Evolutionary conservation across 2,113 vertebrate species (phyloP), one percentile per base, ranked within the genome.

Genomic region (Gopherus flavomarginatus): DNA sequence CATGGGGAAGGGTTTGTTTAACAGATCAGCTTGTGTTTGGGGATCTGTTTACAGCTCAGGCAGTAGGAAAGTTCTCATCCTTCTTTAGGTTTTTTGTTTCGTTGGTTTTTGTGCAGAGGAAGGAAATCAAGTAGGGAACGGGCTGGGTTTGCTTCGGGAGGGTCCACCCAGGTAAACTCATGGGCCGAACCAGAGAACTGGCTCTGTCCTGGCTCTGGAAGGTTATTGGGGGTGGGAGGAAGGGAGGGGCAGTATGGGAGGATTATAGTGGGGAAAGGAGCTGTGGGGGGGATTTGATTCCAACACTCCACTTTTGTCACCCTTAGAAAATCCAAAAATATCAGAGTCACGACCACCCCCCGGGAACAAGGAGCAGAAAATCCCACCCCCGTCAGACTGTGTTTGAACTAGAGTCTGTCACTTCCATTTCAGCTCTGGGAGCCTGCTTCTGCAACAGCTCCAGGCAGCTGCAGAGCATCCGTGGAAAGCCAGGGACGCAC

Each of bases 21-120:
- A 83, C 77, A 92, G 85, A 87, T 77, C 79, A 59, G 31, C 50
- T 91, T 38, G 62, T 91, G 90, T 91, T 87, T 87, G 84, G 72
- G 79, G 85, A 92, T 35, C 79, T 53, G 75, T 91, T 91, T 87
- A n/a, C 50, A 87, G 52, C 49, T 75, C 5, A 80, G 75, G 82
- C 86, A 49, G 75, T 81, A 77, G 31, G 90, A 83, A 87, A 87
- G 21, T 53, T 38, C 22, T 59, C 44, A 31, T 77, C 85, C 52
- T 56, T 56, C 38, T 72, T 86, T 65, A 72, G 57, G 57, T 59
- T 59, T 5, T 27, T 27, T 27, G 9, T 44, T 87, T 87, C 29
- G 77, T 87, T 87, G n/a, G 77, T 52, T 5, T 9, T 59, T 27
- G 57, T 59, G 6, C 57, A 12, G 4, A 59, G 53, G 44, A 92